Base-by-base conservation (phyloP, 2,888 invertebrate genomes). In the Brachyptera putata region DNA sequence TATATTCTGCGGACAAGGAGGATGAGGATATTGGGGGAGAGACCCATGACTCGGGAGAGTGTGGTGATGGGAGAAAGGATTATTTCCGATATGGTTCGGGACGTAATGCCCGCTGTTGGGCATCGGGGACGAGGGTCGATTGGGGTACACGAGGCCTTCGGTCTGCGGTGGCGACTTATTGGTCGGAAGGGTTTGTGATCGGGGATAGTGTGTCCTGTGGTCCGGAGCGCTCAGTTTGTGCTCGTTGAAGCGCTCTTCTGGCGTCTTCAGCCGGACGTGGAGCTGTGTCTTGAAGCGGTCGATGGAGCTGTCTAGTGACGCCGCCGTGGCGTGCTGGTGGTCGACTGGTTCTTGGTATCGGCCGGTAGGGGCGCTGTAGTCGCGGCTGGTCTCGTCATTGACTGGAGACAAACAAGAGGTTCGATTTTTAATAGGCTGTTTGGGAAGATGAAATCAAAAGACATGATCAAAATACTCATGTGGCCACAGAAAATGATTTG, bases 251-350 rank as follows among this genome's bases (percentile, higher is more conserved):
- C 46, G 22, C 2, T 22, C 36, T 16, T 60, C 60, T 2, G 66
- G 66, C 21, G 62, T 58, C 57, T 64, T 73, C 16, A 76, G 60
- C 1, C 72, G 74, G 1, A 76, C 73, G 56, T 71, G 72, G 9
- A 76, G 59, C 46, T 73, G 72, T 24, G 74, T 74, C 34, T 70
- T 72, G 64, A 71, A 76, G 1, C 74, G 71, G 55, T 69, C 72
- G 25, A 41, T 34, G 30, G 49, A 39, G 48, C 37, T 56, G 37
- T 50, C 56, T 30, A 50, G 34, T 7, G 50, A 49, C 25, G 56
- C 22, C 2, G 61, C 11, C 1, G 58, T 22, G 34, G 14, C 11
- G 9, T 46, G 24, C 24, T 21, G 24, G 11, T 46, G 22, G 21
- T 24, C 41, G 41, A 21, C 4, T 5, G 3, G 18, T 41, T 21